phyloP scores from a whole-genome alignment of 1,140 invertebrate genomes.

The Leptestheria dahalacensis region DNA sequence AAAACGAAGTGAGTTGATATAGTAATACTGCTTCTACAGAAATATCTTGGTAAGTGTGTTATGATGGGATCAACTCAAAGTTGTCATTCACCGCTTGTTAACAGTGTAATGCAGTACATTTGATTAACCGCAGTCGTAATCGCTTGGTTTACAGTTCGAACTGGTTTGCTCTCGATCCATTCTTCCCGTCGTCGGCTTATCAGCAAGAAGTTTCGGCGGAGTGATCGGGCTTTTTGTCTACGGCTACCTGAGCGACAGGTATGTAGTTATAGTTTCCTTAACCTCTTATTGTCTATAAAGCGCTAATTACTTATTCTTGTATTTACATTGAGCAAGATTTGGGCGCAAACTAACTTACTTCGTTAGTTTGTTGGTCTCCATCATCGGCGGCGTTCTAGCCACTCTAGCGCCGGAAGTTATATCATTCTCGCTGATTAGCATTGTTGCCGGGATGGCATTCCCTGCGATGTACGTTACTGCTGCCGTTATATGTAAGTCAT shows the following conservation, averaged over 20 bases:
- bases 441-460: slow-evolving; percentile 11
- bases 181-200: not conserved
- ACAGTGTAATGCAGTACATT: too few species aligned
- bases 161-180: slow-evolving; percentile 10
- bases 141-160: slow-evolving; percentile 11
- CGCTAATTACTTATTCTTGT: not conserved
- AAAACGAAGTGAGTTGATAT: too few species aligned
- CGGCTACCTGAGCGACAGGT: slow-evolving; percentile 9
- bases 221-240: slow-evolving; percentile 5
- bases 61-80: too few species aligned
- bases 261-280: too few species aligned
- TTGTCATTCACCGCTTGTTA: too few species aligned
- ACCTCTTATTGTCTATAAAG: not conserved
- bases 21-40: too few species aligned
- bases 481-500: slow-evolving; percentile 12
- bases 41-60: too few species aligned
- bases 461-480: slow-evolving; percentile 11
- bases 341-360: slow-evolving; percentile 13
- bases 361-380: slow-evolving; percentile 5
- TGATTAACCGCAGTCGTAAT: too few species aligned
- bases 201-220: slow-evolving; percentile 1
- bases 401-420: slow-evolving; percentile 7
- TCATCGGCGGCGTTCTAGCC: not conserved
- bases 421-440: slow-evolving; percentile 3
- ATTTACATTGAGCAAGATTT: not conserved